phyloP scores from a whole-genome alignment of 2,113 vertebrate species.

The Erythrolamprus reginae region DNA sequence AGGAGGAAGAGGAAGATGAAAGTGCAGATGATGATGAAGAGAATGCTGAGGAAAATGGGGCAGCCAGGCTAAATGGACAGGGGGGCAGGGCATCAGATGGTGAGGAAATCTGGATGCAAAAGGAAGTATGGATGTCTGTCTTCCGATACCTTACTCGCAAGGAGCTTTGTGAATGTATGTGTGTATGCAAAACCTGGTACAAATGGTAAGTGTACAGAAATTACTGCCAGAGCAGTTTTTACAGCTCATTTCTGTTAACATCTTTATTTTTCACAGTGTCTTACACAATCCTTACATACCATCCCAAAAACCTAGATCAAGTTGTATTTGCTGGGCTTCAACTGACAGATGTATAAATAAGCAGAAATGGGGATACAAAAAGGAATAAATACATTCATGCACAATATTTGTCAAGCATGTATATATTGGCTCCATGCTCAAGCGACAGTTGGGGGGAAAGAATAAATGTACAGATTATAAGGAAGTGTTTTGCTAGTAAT shows the following conservation, averaged over 20 bases:
- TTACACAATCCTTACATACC: neutral
- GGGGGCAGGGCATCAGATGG: conserved; percentile 68
- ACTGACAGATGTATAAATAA: neutral
- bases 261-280: neutral
- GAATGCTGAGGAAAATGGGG: conserved; percentile 67
- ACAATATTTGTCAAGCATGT: neutral
- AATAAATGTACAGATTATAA: neutral
- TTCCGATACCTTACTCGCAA: conserved; percentile 92
- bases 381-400: neutral
- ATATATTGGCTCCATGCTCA: no score
- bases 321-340: neutral
- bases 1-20: conserved; percentile 67
- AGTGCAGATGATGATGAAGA: conserved; percentile 73
- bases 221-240: neutral
- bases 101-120: conserved; percentile 79
- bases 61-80: conserved; percentile 68
- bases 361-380: neutral
- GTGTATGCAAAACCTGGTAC: conserved; percentile 98
- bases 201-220: conserved; percentile 85
- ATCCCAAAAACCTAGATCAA: neutral
- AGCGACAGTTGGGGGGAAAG: neutral
- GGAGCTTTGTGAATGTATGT: conserved; percentile 97
- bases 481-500: neutral
- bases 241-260: neutral
- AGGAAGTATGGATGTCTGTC: conserved; percentile 96